A percentile compares a stretch with the other conserved stretches of the same genome.
These are phyloP conservation scores for Chrysopilus asiliformis DNA, from an alignment of 2,888 invertebrate genomes.

Conservation along the genomic window DNA sequence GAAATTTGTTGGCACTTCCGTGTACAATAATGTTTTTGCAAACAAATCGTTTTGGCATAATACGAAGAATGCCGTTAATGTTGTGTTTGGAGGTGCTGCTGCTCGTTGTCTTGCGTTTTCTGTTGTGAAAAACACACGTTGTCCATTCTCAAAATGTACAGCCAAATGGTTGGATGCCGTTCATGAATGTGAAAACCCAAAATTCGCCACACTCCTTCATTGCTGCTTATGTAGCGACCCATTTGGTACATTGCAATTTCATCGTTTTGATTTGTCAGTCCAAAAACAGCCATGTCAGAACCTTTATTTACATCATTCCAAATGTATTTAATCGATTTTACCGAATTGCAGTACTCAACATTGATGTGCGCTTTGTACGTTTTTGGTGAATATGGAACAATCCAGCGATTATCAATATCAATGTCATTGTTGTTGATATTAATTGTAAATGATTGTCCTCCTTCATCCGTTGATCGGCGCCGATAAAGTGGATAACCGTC, in stretches of 20 bases:
- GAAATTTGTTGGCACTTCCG: conserved; percentile 23
- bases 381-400: conserved; percentile 27
- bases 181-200: conserved; percentile 16
- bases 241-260: conserved; percentile 11
- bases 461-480: conserved; percentile 23
- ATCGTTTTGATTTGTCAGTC: conserved; percentile 17
- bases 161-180: conserved; percentile 14
- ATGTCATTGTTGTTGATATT: conserved; percentile 11
- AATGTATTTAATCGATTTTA: too few species aligned
- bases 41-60: conserved; percentile 21
- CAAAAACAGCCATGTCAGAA: conserved; percentile 27
- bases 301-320: conserved; percentile 35
- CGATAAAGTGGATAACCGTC: conserved; percentile 25
- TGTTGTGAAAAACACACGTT: conserved; percentile 24
- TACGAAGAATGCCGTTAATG: conserved; percentile 22
- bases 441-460: conserved; percentile 7
- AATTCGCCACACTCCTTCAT: conserved; percentile 17
- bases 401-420: too few species aligned
- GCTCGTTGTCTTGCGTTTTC: conserved; percentile 15
- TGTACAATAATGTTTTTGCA: conserved; percentile 24
- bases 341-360: too few species aligned
- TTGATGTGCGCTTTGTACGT: too few species aligned
- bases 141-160: conserved; percentile 9
- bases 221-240: conserved; percentile 21
- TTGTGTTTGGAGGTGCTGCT: conserved; percentile 12